Evolutionary conservation across 2,797 vertebrate genomes (phyloP).

Genomic region (Poeciliopsis turneri): DNA sequence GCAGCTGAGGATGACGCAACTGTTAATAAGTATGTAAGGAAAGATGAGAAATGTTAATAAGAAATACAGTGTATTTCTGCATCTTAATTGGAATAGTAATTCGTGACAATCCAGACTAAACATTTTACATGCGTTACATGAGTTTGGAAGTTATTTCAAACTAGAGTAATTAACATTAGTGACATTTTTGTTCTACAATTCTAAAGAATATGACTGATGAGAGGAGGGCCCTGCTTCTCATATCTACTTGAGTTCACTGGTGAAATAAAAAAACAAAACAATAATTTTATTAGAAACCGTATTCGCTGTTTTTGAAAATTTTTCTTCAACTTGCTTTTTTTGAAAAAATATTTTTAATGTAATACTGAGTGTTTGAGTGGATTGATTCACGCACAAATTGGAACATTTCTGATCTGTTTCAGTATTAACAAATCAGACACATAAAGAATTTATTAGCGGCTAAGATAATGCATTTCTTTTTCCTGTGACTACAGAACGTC

Average conservation of each 20-base stretch:
- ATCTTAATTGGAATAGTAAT: conserved; percentile 19
- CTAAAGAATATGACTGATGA: not conserved
- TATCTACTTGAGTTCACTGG: conserved; percentile 11
- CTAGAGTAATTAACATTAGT: conserved; percentile 20
- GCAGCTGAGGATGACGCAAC: conserved; percentile 57
- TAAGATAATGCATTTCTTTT: conserved; percentile 28
- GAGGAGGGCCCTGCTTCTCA: not conserved
- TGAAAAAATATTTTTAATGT: not conserved
- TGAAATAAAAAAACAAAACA: conserved; percentile 2
- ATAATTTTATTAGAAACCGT: conserved; percentile 5
- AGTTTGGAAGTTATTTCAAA: conserved; percentile 4
- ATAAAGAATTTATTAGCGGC: conserved; percentile 7
- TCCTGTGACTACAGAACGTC: conserved; percentile 13
- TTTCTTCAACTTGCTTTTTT: not conserved
- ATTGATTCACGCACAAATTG: conserved; percentile 10
- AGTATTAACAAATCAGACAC: conserved; percentile 10
- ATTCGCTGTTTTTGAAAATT: not conserved
- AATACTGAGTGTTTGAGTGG: not conserved
- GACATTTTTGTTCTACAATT: conserved; percentile 14
- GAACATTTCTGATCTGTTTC: not conserved
- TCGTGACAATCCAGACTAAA: conserved; percentile 24
- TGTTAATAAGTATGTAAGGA: conserved; percentile 50
- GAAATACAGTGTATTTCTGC: not conserved
- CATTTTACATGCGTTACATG: not conserved
- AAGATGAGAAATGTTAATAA: conserved; percentile 6